Percentiles rank a stretch among this genome's conserved stretches.
Evolutionary conservation across 2,888 invertebrate genomes (phyloP).

Genomic region (Zelleria hepariella): DNA sequence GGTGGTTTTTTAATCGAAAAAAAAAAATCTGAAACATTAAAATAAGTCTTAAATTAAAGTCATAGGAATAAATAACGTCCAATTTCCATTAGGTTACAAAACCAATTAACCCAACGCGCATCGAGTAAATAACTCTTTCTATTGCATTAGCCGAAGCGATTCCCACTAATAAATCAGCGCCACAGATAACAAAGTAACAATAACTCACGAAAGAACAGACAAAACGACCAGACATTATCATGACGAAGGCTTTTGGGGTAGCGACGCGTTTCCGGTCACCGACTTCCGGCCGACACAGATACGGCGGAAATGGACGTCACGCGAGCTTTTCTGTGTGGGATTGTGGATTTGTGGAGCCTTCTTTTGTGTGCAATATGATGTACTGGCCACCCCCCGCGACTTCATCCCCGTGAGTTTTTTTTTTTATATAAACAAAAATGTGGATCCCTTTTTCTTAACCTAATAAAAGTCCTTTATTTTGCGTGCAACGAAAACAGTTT

Average conservation of each 20-base stretch:
- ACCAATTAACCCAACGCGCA: background rate
- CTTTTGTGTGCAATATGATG: no score
- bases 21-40: no score
- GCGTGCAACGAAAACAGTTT: no score
- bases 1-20: no score
- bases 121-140: background rate
- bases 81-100: background rate
- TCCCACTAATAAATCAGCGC: background rate
- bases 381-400: no score
- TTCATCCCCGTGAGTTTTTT: no score
- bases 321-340: conserved; percentile 22
- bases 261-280: conserved; percentile 39
- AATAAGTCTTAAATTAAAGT: no score
- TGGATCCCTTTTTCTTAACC: no score
- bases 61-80: background rate
- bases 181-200: conserved; percentile 6
- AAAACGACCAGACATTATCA: conserved; percentile 22
- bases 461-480: no score
- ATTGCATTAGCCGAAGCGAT: background rate
- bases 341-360: background rate
- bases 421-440: no score
- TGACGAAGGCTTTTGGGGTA: conserved; percentile 30
- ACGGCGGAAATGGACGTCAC: conserved; percentile 25
- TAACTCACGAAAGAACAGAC: conserved; percentile 4
- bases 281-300: conserved; percentile 30